Base-by-base conservation (phyloP, 2,797 vertebrate species). In the Argya squamiceps region DNA sequence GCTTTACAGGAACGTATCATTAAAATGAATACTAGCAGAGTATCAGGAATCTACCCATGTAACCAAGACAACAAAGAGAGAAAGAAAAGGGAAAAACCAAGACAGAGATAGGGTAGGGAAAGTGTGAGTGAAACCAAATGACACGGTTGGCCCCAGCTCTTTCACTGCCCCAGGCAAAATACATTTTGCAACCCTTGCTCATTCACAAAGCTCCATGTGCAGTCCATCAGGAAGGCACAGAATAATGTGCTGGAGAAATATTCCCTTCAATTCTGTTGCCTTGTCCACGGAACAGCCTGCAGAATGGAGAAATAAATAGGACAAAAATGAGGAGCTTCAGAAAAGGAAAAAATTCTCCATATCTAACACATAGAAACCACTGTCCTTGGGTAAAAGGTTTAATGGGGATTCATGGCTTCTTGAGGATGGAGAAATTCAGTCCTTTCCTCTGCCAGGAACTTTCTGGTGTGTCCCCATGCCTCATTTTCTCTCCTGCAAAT, bases 51-150 rank as follows among this genome's bases (percentile, higher is more conserved):
- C 97, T 96, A 97, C 95, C 96, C 93, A 46, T 94, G 98, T 98
- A 98, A 98, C 98, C 97, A 98, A 98, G 98, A 98, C 98, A 97
- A 98, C 98, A 97, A 97, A 97, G 93, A 95, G 44, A 79, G 89
- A 95, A 93, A 97, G 97, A 75, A 95, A 91, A 96, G 93, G 81
- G 62, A 88, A 47, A 94, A 97, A 89, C 52, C 73, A 81, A 76
- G 94, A 96, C 87, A 92, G 89, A 96, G 95, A 90, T 69, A 76
- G 94, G 93, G 95, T 92, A 96, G 92, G 74, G 84, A 50, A 46
- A 63, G 86, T 94, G 43, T 34, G 89, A 95, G 84, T 36, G 73
- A 91, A 84, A 87, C 62, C 59, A 3, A 77, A 86, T 84, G 89
- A 95, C 93, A 78, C 4, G 79, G 53, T 83, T 95, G 83, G 94